These are phyloP conservation scores for Cosmopolites sordidus DNA, from an alignment of 2,888 invertebrate genomes.

Conservation along the genomic window DNA sequence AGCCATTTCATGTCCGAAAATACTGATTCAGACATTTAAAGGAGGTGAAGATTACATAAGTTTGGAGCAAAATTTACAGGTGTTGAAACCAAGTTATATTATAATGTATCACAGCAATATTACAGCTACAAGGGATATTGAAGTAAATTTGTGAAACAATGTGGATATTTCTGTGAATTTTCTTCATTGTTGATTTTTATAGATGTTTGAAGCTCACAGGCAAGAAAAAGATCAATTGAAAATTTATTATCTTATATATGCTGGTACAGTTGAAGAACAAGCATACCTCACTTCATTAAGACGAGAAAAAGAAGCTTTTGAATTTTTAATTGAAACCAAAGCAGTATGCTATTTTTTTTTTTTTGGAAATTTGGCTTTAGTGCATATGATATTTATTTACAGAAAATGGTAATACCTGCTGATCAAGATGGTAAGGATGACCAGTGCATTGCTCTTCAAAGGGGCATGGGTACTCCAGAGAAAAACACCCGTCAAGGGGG, in stretches of 20 bases:
- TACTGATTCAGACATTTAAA: constrained; percentile 76
- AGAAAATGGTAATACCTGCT: constrained; percentile 83
- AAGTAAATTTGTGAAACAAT: constrained; percentile 53
- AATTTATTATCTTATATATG: constrained; percentile 87
- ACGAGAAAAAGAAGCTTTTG: constrained; percentile 92
- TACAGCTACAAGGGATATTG: constrained; percentile 82
- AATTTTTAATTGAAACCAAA: constrained; percentile 86
- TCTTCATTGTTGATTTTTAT: constrained; percentile 18
- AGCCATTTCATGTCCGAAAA: constrained; percentile 57
- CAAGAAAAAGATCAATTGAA: constrained; percentile 55
- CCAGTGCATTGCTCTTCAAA: constrained; percentile 51
- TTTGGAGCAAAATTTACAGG: constrained; percentile 64
- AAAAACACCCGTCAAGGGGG: constrained; percentile 68
- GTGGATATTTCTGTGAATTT: not conserved
- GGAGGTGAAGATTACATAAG: constrained; percentile 68
- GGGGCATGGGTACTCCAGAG: constrained; percentile 36
- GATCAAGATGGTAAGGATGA: constrained; percentile 85
- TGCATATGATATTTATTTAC: constrained; percentile 29
- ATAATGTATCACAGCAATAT: constrained; percentile 89
- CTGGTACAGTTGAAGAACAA: constrained; percentile 94
- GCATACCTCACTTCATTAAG: constrained; percentile 85
- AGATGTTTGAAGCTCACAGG: constrained; percentile 67
- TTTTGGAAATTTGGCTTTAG: not conserved
- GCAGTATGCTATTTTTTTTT: constrained; percentile 55
- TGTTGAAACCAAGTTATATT: constrained; percentile 72